Percentiles rank a stretch among this genome's conserved stretches.
Conservation (phyloP, 2,888 invertebrate species). For the Apodemia duryi region DNA sequence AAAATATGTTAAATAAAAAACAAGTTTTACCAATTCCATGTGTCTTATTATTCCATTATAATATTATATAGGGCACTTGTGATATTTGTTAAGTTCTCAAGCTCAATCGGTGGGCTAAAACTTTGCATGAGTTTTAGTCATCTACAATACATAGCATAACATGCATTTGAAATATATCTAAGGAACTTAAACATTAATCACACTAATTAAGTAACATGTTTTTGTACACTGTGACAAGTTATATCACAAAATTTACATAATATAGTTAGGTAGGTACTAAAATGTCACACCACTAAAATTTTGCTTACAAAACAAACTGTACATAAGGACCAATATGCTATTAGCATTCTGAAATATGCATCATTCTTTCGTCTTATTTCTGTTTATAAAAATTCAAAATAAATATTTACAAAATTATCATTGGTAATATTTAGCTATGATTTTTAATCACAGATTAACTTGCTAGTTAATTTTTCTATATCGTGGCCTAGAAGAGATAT, state of each 20-base stretch:
- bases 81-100: conserved; percentile 12
- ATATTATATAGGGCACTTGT: conserved; percentile 13
- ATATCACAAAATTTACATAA: conserved; percentile 8
- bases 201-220: neutral
- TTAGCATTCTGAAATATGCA: neutral
- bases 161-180: conserved; percentile 3
- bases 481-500: too few relatives aligned
- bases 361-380: neutral
- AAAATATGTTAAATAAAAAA: neutral
- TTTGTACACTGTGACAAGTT: conserved; percentile 5
- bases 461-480: too few relatives aligned
- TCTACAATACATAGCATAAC: conserved; percentile 5
- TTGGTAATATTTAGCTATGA: too few relatives aligned
- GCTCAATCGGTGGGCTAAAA: conserved; percentile 14
- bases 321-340: neutral
- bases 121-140: conserved; percentile 10
- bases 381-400: too few relatives aligned
- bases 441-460: too few relatives aligned
- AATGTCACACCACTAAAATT: neutral
- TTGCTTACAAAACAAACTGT: neutral
- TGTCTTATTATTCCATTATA: conserved; percentile 11
- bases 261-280: conserved; percentile 9
- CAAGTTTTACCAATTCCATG: conserved; percentile 5
- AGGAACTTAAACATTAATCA: conserved; percentile 9
- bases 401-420: too few relatives aligned